Base-by-base conservation (phyloP, 2,797 vertebrate species). In the Selene dorsalis region DNA sequence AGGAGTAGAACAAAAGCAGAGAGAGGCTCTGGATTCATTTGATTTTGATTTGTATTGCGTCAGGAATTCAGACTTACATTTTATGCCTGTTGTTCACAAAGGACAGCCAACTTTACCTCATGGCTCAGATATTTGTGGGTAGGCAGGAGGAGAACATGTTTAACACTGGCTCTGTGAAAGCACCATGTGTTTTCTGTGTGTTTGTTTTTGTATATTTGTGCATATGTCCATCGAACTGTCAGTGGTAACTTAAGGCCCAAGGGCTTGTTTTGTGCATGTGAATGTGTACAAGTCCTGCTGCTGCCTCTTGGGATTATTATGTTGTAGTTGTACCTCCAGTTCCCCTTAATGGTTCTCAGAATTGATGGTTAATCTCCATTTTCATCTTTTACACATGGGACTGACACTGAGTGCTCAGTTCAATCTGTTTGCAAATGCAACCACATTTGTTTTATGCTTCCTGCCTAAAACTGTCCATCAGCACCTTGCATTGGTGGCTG, bases 21-120 rank as follows among this genome's bases (percentile, higher is more conserved):
- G 75, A 79, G 47, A 20, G 65, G 48, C 74, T 87, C 84, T 87
- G 76, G 66, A 88, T 75, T 90, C 69, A 63, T 86, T 92, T 84
- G 88, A 87, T 86, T 91, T 91, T 89, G 84, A 92, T 93, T 91
- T 91, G 91, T 88, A 75, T 83, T 87, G 87, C 82, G 32, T 91
- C 83, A 93, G 87, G 89, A 91, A 91, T 90, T 89, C 85, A 77
- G 91, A 87, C 85, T 84, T 87, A 76, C 64, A 80, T 87, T 89
- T 89, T 77, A 80, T 89, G 87, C 85, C 76, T 87, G 75, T 91
- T 91, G 80, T 83, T 87, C 89, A 77, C 77, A 73, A 82, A 85
- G 77, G 81, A 73, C 77, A 65, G 77, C 80, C 86, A 88, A 77
- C 70, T 91, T 91, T 92, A 92, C 87, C 90, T 94, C 92, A 93